Evolutionary conservation across 2,113 vertebrate species (phyloP).

Genomic region (Pollimyrus isidori): DNA sequence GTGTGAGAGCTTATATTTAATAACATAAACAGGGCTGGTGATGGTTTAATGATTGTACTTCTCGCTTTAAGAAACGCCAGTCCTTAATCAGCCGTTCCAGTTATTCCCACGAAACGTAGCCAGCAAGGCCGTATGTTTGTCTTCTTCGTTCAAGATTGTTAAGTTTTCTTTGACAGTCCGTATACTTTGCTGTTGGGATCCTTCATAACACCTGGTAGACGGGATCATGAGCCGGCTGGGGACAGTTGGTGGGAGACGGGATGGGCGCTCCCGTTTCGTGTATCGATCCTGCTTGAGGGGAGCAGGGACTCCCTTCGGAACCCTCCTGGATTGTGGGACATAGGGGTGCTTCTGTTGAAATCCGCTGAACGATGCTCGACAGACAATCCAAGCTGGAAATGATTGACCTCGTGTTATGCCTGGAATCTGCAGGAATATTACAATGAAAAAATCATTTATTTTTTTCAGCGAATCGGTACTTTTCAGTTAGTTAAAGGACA

Average conservation of each 20-base stretch:
- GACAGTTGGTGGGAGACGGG: conserved; percentile 47
- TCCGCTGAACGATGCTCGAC: conserved; percentile 95
- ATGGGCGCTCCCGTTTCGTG: conserved; percentile 51
- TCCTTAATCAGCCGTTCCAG: not conserved
- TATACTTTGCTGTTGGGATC: not conserved
- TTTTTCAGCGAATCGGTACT: not conserved
- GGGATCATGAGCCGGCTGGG: conserved; percentile 62
- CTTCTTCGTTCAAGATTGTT: not conserved
- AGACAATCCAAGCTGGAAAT: conserved; percentile 93
- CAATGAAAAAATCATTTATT: not conserved
- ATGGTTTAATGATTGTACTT: conserved; percentile 4
- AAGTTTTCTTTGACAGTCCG: conserved; percentile 6
- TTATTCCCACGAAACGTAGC: not conserved
- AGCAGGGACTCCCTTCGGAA: conserved; percentile 56
- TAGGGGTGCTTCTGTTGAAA: conserved; percentile 78
- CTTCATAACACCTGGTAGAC: conserved; percentile 88
- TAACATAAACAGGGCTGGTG: not conserved
- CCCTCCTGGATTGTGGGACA: conserved; percentile 56
- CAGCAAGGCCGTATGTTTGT: not conserved
- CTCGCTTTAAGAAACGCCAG: conserved; percentile 18
- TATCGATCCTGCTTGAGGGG: conserved; percentile 50
- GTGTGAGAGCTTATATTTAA: not conserved
- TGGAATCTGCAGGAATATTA: conserved; percentile 52
- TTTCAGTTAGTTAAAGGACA: not conserved
- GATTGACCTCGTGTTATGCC: conserved; percentile 67